Percentiles rank a stretch among this genome's conserved stretches.
Conservation (phyloP, 1,140 invertebrate species). For the Calosoma granatense region DNA sequence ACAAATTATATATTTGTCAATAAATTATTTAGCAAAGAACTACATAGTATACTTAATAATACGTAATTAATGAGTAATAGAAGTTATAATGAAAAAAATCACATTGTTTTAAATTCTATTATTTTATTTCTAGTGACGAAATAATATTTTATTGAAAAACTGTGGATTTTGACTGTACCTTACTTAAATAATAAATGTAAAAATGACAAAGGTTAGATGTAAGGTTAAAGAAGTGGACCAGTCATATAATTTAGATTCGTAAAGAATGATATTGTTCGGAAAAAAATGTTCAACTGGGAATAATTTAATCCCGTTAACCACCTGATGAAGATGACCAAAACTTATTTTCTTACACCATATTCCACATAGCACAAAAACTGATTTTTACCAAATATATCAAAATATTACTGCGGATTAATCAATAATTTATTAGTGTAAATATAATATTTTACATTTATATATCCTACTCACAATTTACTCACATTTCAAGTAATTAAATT, state of each 20-base stretch:
- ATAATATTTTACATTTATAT: too few relatives aligned
- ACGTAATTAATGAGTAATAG: too few relatives aligned
- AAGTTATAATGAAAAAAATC: too few relatives aligned
- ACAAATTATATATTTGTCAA: too few relatives aligned
- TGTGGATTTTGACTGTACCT: too few relatives aligned
- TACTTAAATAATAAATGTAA: not conserved
- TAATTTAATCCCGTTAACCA: slow-evolving; percentile 6
- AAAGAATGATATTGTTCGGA: not conserved
- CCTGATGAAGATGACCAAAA: slow-evolving; percentile 2
- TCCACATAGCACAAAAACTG: not conserved
- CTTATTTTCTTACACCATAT: not conserved
- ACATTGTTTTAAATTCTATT: too few relatives aligned
- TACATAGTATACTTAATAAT: too few relatives aligned
- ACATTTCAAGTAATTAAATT: not conserved
- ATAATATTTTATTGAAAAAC: too few relatives aligned
- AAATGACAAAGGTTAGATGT: not conserved
- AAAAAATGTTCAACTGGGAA: not conserved
- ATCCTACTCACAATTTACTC: not conserved
- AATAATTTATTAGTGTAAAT: not conserved
- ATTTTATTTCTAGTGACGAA: too few relatives aligned
- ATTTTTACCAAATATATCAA: not conserved
- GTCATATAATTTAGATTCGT: not conserved
- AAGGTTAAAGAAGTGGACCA: not conserved
- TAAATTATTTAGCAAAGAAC: too few relatives aligned
- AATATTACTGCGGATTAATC: not conserved